Percentiles rank a stretch among this genome's conserved stretches.
Evolutionary conservation across 2,113 vertebrate genomes (phyloP).

Genomic region (Prolemur simus): DNA sequence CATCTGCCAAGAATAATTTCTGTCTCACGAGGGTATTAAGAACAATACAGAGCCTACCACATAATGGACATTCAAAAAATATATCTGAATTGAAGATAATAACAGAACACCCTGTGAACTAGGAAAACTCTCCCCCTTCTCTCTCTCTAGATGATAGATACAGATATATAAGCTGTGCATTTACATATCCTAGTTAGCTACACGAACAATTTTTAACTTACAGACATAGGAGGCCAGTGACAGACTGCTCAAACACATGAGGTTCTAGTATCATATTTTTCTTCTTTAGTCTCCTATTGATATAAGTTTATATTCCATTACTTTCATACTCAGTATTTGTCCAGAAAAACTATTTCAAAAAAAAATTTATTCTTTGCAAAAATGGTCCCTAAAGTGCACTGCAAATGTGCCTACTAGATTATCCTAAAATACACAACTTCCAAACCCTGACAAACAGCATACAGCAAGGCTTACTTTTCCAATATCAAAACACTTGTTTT

Average conservation of each 20-base stretch:
- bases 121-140: not conserved
- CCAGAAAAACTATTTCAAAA: not conserved
- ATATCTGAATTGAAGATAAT: constrained; percentile 6
- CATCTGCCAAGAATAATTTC: constrained; percentile 8
- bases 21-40: not conserved
- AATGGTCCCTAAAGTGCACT: not conserved
- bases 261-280: not conserved
- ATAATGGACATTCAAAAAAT: constrained; percentile 4
- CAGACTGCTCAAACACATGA: not conserved
- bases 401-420: not conserved
- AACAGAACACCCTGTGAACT: not conserved
- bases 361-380: constrained; percentile 27
- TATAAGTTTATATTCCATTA: not conserved
- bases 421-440: not conserved
- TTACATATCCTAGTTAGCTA: not conserved
- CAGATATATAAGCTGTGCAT: not conserved
- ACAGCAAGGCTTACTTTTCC: not conserved
- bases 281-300: not conserved
- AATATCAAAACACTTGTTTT: constrained; percentile 7
- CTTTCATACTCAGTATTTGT: not conserved
- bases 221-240: not conserved
- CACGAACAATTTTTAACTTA: not conserved
- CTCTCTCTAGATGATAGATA: not conserved
- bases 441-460: not conserved
- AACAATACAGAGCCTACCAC: not conserved